A percentile compares a stretch with the other conserved stretches of the same genome.
These are phyloP conservation scores for Melanotaenia duboulayi DNA, from an alignment of 2,113 vertebrate genomes.

Conservation along the genomic window DNA sequence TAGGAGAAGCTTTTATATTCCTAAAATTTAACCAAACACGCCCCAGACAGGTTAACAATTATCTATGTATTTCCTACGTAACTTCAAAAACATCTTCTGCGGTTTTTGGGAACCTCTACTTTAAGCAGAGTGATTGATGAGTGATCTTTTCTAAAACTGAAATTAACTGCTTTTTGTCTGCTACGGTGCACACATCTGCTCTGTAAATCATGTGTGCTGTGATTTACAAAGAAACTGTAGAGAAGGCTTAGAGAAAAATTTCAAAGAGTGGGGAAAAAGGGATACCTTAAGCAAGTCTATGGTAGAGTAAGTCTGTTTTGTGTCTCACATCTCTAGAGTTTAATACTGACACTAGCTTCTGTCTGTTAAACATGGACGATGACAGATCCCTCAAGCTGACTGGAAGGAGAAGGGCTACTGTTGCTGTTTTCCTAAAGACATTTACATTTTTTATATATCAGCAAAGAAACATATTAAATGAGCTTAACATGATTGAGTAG, in stretches of 20 bases:
- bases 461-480: background rate
- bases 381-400: background rate
- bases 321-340: background rate
- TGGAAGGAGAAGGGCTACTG: background rate
- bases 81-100: slow-evolving; percentile 40
- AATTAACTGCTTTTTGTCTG: slow-evolving; percentile 7
- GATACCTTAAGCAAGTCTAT: too few relatives aligned
- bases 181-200: slow-evolving; percentile 11
- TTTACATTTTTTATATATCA: background rate
- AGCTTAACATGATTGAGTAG: background rate
- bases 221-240: background rate
- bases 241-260: background rate
- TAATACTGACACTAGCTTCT: background rate
- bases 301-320: background rate
- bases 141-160: slow-evolving; percentile 26
- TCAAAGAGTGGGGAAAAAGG: background rate
- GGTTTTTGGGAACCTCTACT: slow-evolving; percentile 49
- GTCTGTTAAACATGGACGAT: background rate
- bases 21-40: slow-evolving; percentile 28
- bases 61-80: slow-evolving; percentile 22
- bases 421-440: background rate
- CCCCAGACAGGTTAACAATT: slow-evolving; percentile 60
- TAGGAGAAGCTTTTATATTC: slow-evolving; percentile 45
- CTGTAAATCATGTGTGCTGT: slow-evolving; percentile 10
- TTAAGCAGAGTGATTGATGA: slow-evolving; percentile 55